These are phyloP conservation scores for Catalaphyllia jardinei DNA, from an alignment of 64 coral and sea anemone genomes.

Conservation along the genomic window DNA sequence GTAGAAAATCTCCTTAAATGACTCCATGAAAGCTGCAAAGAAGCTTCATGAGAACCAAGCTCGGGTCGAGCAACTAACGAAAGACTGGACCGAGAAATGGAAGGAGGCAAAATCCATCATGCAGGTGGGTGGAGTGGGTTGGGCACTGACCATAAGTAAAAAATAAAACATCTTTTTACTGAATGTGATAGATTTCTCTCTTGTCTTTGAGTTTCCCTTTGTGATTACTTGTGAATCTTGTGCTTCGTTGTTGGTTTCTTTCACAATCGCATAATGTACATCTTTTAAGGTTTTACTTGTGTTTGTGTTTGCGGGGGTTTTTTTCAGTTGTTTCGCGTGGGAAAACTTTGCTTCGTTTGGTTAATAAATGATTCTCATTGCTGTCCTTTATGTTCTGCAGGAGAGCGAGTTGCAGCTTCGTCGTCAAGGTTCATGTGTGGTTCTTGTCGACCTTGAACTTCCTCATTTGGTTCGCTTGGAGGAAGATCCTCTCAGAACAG, in stretches of 20 bases:
- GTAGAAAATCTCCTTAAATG: slow-evolving; percentile 10
- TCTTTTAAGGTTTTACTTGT: too few relatives aligned
- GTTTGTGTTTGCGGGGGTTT: too few relatives aligned
- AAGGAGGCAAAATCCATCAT: slow-evolving; percentile 87
- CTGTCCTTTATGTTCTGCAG: slow-evolving; percentile 31
- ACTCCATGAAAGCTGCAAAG: slow-evolving; percentile 63
- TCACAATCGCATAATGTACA: too few relatives aligned
- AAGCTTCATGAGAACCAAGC: slow-evolving; percentile 86
- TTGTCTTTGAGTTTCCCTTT: too few relatives aligned
- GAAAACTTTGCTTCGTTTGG: neutral
- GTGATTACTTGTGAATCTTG: too few relatives aligned
- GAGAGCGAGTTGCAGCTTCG: slow-evolving; percentile 88
- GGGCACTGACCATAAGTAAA: too few relatives aligned
- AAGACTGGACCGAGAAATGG: slow-evolving; percentile 97
- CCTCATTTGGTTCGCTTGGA: slow-evolving; percentile 93
- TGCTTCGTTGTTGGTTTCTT: too few relatives aligned
- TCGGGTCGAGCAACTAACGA: slow-evolving; percentile 80
- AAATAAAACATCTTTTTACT: neutral
- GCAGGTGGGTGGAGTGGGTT: slow-evolving; percentile 54
- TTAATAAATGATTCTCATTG: neutral
- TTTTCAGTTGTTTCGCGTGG: too few relatives aligned
- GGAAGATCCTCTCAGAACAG: slow-evolving; percentile 91
- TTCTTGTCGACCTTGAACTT: slow-evolving; percentile 89
- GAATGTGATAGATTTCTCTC: too few relatives aligned
- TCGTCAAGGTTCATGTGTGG: slow-evolving; percentile 83